Evolutionary conservation across 1,140 invertebrate genomes (phyloP).

Genomic region (Ostrea edulis): DNA sequence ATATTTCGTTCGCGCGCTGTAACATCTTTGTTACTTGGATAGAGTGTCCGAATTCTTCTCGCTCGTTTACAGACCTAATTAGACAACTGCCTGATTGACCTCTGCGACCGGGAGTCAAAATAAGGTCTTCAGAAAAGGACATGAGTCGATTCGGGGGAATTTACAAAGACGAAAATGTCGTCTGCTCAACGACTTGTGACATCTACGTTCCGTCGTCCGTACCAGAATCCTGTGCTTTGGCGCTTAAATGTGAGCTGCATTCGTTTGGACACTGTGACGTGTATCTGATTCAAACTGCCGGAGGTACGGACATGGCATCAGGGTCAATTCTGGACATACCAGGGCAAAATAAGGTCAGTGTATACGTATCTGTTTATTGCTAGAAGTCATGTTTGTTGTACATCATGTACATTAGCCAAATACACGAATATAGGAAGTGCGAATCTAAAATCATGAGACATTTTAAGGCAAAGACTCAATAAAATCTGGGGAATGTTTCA

Average conservation of each 20-base stretch:
- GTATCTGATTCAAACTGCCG: not conserved
- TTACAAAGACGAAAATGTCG: conserved; percentile 11
- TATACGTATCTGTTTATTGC: too few species aligned
- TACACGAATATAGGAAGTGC: too few species aligned
- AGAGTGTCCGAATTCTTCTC: too few species aligned
- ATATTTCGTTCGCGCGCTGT: not conserved
- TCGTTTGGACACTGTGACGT: conserved; percentile 14
- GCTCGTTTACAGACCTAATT: too few species aligned
- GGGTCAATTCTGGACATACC: conserved; percentile 19
- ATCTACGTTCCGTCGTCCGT: not conserved
- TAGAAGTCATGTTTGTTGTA: too few species aligned
- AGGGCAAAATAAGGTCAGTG: not conserved
- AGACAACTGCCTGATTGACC: too few species aligned
- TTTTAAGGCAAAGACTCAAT: too few species aligned
- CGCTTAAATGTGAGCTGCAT: conserved; percentile 17
- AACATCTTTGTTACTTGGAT: not conserved
- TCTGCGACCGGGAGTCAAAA: too few species aligned
- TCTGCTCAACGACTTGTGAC: conserved; percentile 12
- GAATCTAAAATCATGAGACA: too few species aligned
- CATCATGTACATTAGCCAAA: too few species aligned
- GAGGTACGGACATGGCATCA: not conserved
- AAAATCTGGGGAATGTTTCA: too few species aligned
- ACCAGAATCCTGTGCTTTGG: not conserved
- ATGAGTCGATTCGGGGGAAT: not conserved
- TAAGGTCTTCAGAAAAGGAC: not conserved